A percentile compares a stretch with the other conserved stretches of the same genome.
These are phyloP conservation scores for Osmerus eperlanus DNA, from an alignment of 2,113 vertebrate genomes.

Conservation along the genomic window DNA sequence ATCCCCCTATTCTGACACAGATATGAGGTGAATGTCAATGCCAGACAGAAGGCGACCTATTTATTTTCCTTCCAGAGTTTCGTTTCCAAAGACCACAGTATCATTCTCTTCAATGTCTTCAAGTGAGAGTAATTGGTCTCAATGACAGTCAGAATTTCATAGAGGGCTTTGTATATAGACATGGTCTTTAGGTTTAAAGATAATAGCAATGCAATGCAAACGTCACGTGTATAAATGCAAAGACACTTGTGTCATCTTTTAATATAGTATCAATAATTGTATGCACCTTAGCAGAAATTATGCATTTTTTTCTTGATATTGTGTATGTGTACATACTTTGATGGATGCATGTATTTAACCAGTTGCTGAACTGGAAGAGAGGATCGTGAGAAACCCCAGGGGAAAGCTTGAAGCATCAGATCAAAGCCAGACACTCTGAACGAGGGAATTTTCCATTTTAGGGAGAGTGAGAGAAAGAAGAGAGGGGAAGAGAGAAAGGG, in stretches of 20 bases:
- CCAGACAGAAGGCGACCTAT: constrained; percentile 40
- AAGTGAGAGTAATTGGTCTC: too few species aligned
- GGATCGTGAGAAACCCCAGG: background rate
- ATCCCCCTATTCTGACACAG: constrained; percentile 49
- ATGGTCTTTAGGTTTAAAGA: too few species aligned
- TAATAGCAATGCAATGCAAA: too few species aligned
- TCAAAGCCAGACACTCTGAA: background rate
- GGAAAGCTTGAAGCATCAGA: background rate
- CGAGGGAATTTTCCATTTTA: constrained; percentile 36
- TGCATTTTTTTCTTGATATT: background rate
- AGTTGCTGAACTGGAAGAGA: background rate
- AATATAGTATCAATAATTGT: too few species aligned
- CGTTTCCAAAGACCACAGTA: background rate
- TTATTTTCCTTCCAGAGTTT: constrained; percentile 18
- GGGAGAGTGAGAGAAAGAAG: constrained; percentile 9
- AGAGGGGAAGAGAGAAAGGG: constrained; percentile 10
- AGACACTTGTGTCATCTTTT: too few species aligned
- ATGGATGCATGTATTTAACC: background rate
- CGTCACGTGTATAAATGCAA: too few species aligned
- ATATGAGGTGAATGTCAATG: constrained; percentile 34
- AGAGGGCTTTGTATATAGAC: too few species aligned
- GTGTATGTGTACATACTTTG: background rate
- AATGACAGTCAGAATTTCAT: too few species aligned
- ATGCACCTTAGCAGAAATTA: too few species aligned
- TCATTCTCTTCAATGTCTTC: too few species aligned